Evolutionary conservation across 2,888 invertebrate genomes (phyloP).

Genomic region (Atrina japonica): DNA sequence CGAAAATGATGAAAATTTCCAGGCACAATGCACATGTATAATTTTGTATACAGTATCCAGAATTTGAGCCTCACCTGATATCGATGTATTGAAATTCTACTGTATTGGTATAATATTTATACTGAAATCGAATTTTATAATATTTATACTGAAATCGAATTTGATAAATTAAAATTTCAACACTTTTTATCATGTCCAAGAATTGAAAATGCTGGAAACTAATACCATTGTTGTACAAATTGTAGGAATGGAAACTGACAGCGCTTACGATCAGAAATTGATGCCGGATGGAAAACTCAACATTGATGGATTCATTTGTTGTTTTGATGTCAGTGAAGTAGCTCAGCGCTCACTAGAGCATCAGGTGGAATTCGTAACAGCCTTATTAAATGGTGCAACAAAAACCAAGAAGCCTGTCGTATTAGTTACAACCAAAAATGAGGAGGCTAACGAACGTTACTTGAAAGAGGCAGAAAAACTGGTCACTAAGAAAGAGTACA

Average conservation of each 20-base stretch:
- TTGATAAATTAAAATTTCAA: neutral
- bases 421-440: conserved; percentile 96
- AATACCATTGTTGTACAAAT: too few relatives aligned
- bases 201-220: too few relatives aligned
- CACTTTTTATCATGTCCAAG: neutral
- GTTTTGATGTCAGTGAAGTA: conserved; percentile 97
- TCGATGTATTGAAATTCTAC: too few relatives aligned
- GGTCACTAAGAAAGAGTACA: conserved; percentile 94
- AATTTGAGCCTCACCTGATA: too few relatives aligned
- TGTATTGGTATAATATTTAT: too few relatives aligned
- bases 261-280: conserved; percentile 94
- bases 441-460: conserved; percentile 90
- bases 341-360: conserved; percentile 94
- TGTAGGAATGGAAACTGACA: conserved; percentile 97
- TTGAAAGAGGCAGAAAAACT: conserved; percentile 91
- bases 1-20: too few relatives aligned
- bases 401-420: conserved; percentile 98
- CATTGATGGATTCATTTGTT: conserved; percentile 97
- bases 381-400: conserved; percentile 89
- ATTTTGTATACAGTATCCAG: too few relatives aligned
- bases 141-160: too few relatives aligned
- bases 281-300: conserved; percentile 91
- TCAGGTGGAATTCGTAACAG: conserved; percentile 87
- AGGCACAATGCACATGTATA: too few relatives aligned
- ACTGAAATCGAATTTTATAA: too few relatives aligned